A percentile compares a stretch with the other conserved stretches of the same genome.
Conservation (phyloP, 2,113 vertebrate species). For the Cygnus atratus region DNA sequence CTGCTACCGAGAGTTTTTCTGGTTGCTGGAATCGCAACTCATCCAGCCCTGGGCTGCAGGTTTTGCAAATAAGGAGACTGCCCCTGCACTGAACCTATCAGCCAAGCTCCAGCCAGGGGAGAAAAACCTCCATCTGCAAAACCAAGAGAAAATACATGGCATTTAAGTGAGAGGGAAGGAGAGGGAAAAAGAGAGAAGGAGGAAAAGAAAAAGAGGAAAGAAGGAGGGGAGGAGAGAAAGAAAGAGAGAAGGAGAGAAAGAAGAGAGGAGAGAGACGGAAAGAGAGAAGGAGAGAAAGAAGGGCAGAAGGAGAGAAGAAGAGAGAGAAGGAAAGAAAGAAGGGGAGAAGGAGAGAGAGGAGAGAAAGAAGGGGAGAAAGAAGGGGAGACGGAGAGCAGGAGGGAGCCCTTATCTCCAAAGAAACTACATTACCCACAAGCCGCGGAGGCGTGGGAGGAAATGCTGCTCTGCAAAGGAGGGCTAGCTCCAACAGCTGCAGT, state of each 20-base stretch:
- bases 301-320: background rate
- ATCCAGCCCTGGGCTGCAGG: background rate
- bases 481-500: slow-evolving; percentile 77
- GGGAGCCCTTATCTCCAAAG: background rate
- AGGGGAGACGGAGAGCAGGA: accelerated
- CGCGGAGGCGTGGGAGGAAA: slow-evolving; percentile 76
- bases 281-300: background rate
- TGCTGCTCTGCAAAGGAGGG: slow-evolving; percentile 72
- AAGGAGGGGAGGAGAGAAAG: background rate
- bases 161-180: background rate
- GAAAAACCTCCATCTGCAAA: background rate
- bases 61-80: background rate
- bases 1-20: background rate
- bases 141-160: accelerated
- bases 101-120: background rate
- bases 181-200: background rate
- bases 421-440: slow-evolving; percentile 88
- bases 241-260: accelerated
- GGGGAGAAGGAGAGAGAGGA: background rate
- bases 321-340: accelerated
- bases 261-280: background rate
- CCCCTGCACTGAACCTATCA: background rate
- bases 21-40: background rate
- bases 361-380: background rate
- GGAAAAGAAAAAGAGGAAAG: background rate